Conservation (phyloP, 2,888 invertebrate genomes). For the Epirrhoe tristata region DNA sequence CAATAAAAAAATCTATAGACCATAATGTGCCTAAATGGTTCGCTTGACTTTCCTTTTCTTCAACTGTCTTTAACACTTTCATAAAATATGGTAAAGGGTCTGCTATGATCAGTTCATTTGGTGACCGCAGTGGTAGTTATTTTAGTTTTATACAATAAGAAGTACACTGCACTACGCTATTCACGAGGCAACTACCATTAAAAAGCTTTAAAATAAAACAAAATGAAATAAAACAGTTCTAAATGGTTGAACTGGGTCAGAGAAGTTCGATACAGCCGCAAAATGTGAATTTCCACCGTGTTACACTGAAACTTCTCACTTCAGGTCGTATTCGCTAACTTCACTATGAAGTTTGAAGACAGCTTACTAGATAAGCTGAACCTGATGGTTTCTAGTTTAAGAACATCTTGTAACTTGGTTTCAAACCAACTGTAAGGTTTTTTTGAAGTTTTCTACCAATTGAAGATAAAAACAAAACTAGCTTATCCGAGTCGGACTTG, state of each 20-base stretch:
- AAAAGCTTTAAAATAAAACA: not conserved
- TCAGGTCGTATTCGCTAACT: constrained; percentile 14
- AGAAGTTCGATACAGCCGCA: constrained; percentile 10
- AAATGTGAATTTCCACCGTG: constrained; percentile 17
- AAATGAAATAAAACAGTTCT: not conserved
- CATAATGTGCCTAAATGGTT: too few species aligned
- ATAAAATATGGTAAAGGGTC: too few species aligned
- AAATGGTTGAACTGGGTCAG: constrained; percentile 1
- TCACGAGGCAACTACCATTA: not conserved
- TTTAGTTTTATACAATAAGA: too few species aligned
- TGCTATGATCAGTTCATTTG: too few species aligned
- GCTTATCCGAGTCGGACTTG: too few species aligned
- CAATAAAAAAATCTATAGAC: too few species aligned
- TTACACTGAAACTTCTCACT: constrained; percentile 22
- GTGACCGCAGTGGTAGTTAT: too few species aligned
- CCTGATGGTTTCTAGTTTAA: constrained; percentile 10
- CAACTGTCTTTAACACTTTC: too few species aligned
- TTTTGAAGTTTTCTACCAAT: too few species aligned
- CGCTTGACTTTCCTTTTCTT: too few species aligned
- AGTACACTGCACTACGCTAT: not conserved
- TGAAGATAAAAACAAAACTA: too few species aligned
- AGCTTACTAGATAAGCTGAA: constrained; percentile 29
- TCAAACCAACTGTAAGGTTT: not conserved
- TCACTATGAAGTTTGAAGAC: constrained; percentile 20
- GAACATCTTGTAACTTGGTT: constrained; percentile 12